Conservation (phyloP, 2,888 invertebrate species). For the Phalera bucephala region DNA sequence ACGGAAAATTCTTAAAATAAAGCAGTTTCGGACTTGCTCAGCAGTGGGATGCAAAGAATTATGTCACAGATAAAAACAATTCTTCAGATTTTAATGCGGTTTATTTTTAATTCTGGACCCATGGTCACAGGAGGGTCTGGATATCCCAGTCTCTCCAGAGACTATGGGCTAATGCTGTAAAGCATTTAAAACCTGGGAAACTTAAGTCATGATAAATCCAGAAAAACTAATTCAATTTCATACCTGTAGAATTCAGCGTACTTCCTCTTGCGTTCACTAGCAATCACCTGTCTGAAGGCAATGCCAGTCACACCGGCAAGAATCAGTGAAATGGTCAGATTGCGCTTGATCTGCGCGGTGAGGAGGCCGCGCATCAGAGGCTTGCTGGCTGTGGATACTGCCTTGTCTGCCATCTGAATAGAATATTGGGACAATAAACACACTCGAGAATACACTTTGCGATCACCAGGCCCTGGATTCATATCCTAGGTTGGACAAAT, state of each 20-base stretch:
- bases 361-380: conserved; percentile 89
- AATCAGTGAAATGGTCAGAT: conserved; percentile 80
- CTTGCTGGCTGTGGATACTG: conserved; percentile 60
- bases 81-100: no score
- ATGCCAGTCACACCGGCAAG: conserved; percentile 72
- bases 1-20: no score
- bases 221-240: no score
- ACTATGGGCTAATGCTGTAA: no score
- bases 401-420: conserved; percentile 75
- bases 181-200: no score
- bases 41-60: no score
- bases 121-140: no score
- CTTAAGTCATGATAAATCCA: no score
- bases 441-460: background rate
- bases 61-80: no score
- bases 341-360: conserved; percentile 84
- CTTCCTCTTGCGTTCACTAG: conserved; percentile 84
- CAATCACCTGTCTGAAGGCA: conserved; percentile 80
- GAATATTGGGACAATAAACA: background rate
- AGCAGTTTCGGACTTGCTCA: no score
- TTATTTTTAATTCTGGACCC: no score
- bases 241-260: conserved; percentile 94
- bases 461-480: background rate
- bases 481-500: background rate
- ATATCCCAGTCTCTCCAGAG: no score